Evolutionary conservation across 2,797 vertebrate species (phyloP), one percentile per base, ranked within the genome.

Genomic region (Bovichtus diacanthus): DNA sequence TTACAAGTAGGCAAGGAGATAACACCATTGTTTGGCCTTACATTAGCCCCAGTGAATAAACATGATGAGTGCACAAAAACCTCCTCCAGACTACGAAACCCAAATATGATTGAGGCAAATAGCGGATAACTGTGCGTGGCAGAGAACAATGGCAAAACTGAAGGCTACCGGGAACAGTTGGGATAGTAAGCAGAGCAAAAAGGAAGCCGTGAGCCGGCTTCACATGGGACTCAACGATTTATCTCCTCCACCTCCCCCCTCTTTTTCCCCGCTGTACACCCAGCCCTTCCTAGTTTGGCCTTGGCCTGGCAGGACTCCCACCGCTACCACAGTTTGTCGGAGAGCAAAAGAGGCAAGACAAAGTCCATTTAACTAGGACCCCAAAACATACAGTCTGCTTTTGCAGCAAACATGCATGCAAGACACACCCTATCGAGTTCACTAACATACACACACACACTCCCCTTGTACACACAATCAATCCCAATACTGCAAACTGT

Each of bases 41-140:
- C 87, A 84, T 90, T 87, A 90, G 84, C 83, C 66, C n/a, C 1
- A 9, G 61, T 73, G 82, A 86, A 88, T 69, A 91, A 89, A 85
- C 83, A 92, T 54, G 82, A 81, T 46, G 74, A 78, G 74, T 59
- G 53, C 55, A 74, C 44, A 72, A 63, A 85, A 77, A 70, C 47
- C 56, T 85, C 63, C 82, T 72, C 55, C 13, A 60, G 47, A 78
- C 78, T 46, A 82, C 13, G 8, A 87, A 90, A 89, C 88, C 84
- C 80, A 92, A 90, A 83, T 83, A 85, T 65, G 86, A 91, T 63
- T 87, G 87, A 8, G 0, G 49, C 46, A 43, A 70, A 66, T 9
- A 11, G 62, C 69, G 66, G 78, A 90, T 89, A 88, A 78, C 39
- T 12, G 6, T 9, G 31, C 34, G 46, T 50, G 56, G 51, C 27